phyloP scores from a whole-genome alignment of 1,140 invertebrate genomes.

The Trichonephila inaurata region DNA sequence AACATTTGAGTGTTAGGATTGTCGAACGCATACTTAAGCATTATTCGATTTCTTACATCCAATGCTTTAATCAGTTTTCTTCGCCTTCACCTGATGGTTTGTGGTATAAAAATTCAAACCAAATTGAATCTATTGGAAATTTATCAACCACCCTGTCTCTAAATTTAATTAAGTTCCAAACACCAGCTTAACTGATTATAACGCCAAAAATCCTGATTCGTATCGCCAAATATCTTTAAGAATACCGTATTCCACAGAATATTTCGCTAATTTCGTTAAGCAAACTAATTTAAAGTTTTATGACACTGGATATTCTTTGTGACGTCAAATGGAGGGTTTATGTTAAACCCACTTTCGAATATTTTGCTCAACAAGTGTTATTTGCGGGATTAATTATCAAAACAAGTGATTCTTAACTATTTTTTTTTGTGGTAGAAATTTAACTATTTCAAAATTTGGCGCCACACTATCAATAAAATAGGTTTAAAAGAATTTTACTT shows the following conservation, averaged over 20 bases:
- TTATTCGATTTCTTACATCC: too few relatives aligned
- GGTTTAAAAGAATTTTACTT: too few relatives aligned
- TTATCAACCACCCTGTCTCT: not conserved
- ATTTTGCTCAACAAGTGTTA: slow-evolving; percentile 44
- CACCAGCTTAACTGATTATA: not conserved
- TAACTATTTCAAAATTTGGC: too few relatives aligned
- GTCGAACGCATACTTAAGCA: too few relatives aligned
- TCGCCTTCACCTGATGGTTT: not conserved
- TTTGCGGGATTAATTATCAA: slow-evolving; percentile 40
- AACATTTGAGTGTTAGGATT: too few relatives aligned
- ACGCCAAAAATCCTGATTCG: not conserved
- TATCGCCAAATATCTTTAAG: not conserved
- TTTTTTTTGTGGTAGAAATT: too few relatives aligned
- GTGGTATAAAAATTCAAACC: not conserved
- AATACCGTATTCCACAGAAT: not conserved
- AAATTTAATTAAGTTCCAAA: not conserved
- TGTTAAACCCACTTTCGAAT: not conserved
- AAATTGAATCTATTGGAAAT: not conserved
- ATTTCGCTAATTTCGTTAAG: slow-evolving; percentile 28
- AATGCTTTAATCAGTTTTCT: too few relatives aligned
- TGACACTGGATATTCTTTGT: slow-evolving; percentile 52
- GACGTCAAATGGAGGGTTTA: not conserved
- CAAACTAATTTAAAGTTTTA: slow-evolving; percentile 65
- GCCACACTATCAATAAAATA: too few relatives aligned
- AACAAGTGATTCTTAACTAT: too few relatives aligned